Base-by-base conservation (phyloP, 2,797 vertebrate genomes). In the Girardinus metallicus region DNA sequence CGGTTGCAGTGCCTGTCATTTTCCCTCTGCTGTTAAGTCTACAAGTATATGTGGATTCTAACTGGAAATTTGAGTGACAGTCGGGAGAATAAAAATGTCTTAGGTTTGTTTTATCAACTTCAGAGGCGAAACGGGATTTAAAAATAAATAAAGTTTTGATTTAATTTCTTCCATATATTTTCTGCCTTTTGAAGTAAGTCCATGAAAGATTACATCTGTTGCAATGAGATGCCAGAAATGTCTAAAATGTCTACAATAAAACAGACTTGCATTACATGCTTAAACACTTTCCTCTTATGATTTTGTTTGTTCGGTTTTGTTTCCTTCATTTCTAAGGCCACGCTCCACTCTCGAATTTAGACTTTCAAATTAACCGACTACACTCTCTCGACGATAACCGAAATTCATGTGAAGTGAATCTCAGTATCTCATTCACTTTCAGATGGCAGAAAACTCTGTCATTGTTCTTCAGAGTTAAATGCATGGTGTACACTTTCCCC, bases 401-500 rank as follows among this genome's bases (percentile, higher is more conserved):
- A 62, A 76, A 82, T 84, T 86, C 82, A 81, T 87, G 81, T 73
- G 84, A 89, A 93, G 78, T 80, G 91, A 90, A 83, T 79, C 81
- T 92, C 80, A 23, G 85, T 73, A 76, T 87, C 68, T 78, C 78
- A 88, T 82, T 88, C 85, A 44, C 46, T 62, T 88, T 46, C 81
- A 79, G 72, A 87, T 74, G 51, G 66, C 79, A 66, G 53, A 85
- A 81, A 75, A 73, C 75, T 83, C 76, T 74, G 60, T 83, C 89
- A 83, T 87, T 91, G 82, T 92, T 76, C 80, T 90, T 66, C 7
- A 82, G 88, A 94, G 89, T 86, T 88, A 88, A 95, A 89, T 93
- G 95, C 95, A 94, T 96, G 95, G 94, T 95, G 94, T 95, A 90
- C 83, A 91, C 77, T 92, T 94, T 78, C 88, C 86, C 87, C 91